These are phyloP conservation scores for Menura novaehollandiae DNA, from an alignment of 2,113 vertebrate species.

Conservation along the genomic window DNA sequence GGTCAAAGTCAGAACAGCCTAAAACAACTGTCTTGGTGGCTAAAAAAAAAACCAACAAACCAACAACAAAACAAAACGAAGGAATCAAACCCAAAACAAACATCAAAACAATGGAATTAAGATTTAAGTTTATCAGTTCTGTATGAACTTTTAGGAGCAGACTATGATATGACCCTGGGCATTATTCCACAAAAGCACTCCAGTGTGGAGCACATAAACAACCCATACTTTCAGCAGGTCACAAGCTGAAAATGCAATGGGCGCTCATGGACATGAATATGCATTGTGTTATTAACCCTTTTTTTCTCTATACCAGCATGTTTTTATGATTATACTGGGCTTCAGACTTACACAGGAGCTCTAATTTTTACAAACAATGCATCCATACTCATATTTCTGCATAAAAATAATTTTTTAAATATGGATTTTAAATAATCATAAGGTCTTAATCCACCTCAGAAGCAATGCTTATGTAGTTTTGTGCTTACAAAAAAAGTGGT, in stretches of 20 bases:
- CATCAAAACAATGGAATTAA: neutral
- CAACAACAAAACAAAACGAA: too few relatives aligned
- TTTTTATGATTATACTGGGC: neutral
- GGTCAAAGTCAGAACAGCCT: neutral
- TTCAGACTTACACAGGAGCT: neutral
- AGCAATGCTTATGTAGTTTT: neutral
- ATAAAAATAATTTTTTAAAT: neutral
- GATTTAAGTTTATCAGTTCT: neutral
- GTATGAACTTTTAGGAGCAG: neutral
- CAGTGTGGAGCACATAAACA: neutral
- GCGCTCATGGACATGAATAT: accelerated
- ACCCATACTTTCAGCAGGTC: neutral
- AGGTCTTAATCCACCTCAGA: neutral
- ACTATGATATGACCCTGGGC: accelerated
- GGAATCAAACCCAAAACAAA: neutral
- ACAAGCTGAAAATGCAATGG: neutral
- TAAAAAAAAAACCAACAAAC: neutral
- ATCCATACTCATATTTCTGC: neutral
- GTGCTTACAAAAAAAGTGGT: neutral
- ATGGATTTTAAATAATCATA: neutral
- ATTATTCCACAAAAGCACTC: neutral
- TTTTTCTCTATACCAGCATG: neutral
- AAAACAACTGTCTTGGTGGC: neutral
- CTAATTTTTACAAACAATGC: neutral
- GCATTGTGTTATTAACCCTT: neutral